Conservation (phyloP, 2,113 vertebrate species). For the Dasyornis broadbenti region DNA sequence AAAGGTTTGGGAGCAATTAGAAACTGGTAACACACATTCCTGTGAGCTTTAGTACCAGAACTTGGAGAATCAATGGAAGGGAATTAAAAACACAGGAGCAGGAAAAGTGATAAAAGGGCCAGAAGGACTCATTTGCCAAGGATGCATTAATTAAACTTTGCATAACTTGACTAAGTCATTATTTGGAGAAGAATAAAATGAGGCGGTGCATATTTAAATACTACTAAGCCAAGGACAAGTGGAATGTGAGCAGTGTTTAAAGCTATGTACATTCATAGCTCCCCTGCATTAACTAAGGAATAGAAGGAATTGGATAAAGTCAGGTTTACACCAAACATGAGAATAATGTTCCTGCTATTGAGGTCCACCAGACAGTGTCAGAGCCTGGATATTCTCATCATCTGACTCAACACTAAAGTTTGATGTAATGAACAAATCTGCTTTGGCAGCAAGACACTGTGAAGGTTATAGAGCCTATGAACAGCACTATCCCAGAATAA, state of each 20-base stretch:
- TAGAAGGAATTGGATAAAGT: not conserved
- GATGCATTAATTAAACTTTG: not conserved
- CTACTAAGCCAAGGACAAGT: not conserved
- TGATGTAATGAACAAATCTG: not conserved
- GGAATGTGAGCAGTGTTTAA: not conserved
- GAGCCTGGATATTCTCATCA: not conserved
- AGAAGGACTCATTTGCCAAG: not conserved
- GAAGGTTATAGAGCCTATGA: not conserved
- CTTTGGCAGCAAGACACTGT: not conserved
- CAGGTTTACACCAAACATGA: not conserved
- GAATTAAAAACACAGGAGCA: slow-evolving; percentile 19
- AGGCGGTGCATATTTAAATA: not conserved
- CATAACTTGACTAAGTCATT: not conserved
- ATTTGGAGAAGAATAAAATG: not conserved
- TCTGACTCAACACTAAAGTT: not conserved
- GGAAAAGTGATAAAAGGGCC: slow-evolving; percentile 1
- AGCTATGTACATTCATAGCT: not conserved
- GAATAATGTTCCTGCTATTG: not conserved
- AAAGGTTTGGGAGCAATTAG: slow-evolving; percentile 4
- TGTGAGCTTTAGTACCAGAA: not conserved
- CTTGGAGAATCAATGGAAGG: not conserved
- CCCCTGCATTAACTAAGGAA: not conserved
- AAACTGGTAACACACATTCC: not conserved
- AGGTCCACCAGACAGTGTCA: not conserved
- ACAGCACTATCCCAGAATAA: not conserved